A percentile compares a stretch with the other conserved stretches of the same genome.
Evolutionary conservation across 2,888 invertebrate genomes (phyloP).

Genomic region (Cryptocephalus moraei): DNA sequence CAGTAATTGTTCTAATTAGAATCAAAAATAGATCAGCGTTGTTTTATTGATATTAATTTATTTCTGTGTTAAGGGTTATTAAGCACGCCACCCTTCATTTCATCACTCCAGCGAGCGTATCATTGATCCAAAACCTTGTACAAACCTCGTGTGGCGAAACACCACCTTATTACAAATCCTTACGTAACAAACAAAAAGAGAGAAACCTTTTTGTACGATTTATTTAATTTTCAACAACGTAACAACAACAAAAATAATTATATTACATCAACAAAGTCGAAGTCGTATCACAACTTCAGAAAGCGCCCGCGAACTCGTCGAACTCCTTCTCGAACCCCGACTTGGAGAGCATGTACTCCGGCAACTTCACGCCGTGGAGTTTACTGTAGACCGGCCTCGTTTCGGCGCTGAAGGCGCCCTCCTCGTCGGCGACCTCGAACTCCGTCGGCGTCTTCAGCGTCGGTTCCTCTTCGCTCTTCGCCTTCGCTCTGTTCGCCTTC

Average conservation of each 20-base stretch:
- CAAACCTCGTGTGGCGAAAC: no score
- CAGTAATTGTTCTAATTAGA: no score
- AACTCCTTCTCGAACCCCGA: constrained; percentile 59
- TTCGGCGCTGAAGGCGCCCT: constrained; percentile 56
- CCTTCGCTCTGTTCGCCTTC: neutral
- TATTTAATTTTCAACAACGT: neutral
- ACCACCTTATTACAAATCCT: no score
- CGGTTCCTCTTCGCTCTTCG: constrained; percentile 22
- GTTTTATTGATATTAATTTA: no score
- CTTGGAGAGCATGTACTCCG: constrained; percentile 57
- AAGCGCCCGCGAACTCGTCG: constrained; percentile 40
- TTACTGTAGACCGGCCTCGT: constrained; percentile 56
- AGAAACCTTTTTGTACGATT: no score
- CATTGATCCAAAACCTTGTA: no score
- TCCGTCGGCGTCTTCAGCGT: constrained; percentile 38
- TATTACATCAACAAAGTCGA: neutral
- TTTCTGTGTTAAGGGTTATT: no score
- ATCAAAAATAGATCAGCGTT: no score
- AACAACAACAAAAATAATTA: neutral
- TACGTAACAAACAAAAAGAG: no score
- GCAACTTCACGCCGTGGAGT: constrained; percentile 51
- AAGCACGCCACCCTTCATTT: no score
- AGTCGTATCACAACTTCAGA: constrained; percentile 2
- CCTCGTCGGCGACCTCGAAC: constrained; percentile 45
- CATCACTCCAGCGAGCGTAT: no score